Evolutionary conservation across 2,797 vertebrate species (phyloP), one percentile per base, ranked within the genome.

Genomic region (Scolopax bukidnonensis): DNA sequence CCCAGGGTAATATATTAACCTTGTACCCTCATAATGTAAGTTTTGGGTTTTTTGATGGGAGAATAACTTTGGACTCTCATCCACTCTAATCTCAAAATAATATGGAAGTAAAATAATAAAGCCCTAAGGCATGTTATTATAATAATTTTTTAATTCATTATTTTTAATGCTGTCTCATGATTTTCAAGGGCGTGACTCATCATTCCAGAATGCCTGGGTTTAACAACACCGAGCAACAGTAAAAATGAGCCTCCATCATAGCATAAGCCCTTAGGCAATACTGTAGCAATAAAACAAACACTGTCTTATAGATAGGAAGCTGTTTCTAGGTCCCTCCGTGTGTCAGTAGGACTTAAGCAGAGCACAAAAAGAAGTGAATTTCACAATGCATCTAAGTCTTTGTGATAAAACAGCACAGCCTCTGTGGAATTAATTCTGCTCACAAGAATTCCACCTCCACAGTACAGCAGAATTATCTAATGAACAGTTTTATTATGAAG

Each of bases 151-250:
- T 76, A 91, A 84, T 51, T 84, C 28, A 86, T 88, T 85, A 65
- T 84, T 94, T 96, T 93, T 48, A 95, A 73, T 17, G 48, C 14
- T 73, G 24, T 68, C n/a, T 88, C 43, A 45, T 57, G 28, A 84
- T 82, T 94, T 96, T 70, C 77, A 95, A 91, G 74, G 77, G 40
- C 16, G 14, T 84, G 84, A 90, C 80, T 96, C 83, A 90, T 69
- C 65, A 64, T 76, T 84, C 59, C 69, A 60, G 51, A 74, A 82
- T 81, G 69, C 11, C 40, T 90, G 73, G 73, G 65, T 76, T 78
- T 90, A 89, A 86, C 87, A 94, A 76, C 86, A 75, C 16, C 2
- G 4, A 92, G 21, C 81, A 64, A 78, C 87, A 90, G 61, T 69
- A 71, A 76, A 94, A 96, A 63, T 47, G 81, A 94, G 61, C 43